Evolutionary conservation across 2,888 invertebrate species (phyloP), one percentile per base, ranked within the genome.

Genomic region (Drosophila phalerata): DNA sequence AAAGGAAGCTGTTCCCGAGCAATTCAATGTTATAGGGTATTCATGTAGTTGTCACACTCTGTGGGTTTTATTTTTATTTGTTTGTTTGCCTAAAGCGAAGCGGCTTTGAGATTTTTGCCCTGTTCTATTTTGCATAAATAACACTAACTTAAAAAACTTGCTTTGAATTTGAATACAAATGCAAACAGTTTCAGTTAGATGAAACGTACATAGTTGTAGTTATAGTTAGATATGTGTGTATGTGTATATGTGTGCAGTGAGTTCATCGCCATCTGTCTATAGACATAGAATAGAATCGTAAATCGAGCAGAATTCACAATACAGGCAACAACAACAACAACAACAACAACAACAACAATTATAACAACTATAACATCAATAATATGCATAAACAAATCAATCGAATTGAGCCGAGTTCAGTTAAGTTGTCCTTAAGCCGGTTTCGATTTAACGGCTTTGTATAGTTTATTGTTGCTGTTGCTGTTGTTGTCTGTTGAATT

Each of bases 121-220:
- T 61, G 65, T 58, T 61, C 57, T 67, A 63, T 48, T 89, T 88
- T 67, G 77, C 89, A 89, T 89, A 85, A 88, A 88, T 85, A 71
- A 84, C 84, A 84, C 89, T 84, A 81, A 78, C 84, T 87, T 73
- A 89, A 89, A 73, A 89, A 84, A 89, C 89, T 85, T 69, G 84
- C 85, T 84, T 85, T 87, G 85, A 84, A 89, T 84, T 73, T 63
- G 49, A 82, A 77, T 74, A 40, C 15, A n/a, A 81, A 77, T 74
- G 37, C 15, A n/a, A 38, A 22, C 34, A 34, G 45, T 40, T 58
- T 62, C 15, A 51, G 60, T 78, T 77, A 4, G 37, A 51, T 52
- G 53, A 22, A 15, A 6, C 37, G 40, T 37, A 40, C 45, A 47
- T 11, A 25, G 15, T 2, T 10, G 51, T 43, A 42, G 42, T 47